Base-by-base conservation (phyloP, 1,140 invertebrate genomes). In the Aethina tumida region DNA sequence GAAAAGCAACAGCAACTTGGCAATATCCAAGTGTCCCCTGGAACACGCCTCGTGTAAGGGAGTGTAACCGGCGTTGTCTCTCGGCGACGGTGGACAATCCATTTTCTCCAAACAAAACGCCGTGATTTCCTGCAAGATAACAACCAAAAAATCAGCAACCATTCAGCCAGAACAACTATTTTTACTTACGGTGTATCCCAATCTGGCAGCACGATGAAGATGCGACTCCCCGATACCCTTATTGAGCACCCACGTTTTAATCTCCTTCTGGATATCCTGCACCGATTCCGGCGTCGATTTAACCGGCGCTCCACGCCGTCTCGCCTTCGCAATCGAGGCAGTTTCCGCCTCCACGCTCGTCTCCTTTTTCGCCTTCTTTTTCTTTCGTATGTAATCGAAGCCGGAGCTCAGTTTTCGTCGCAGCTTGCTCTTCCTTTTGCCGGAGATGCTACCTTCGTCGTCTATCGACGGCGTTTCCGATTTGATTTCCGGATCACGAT, bases 11-110 rank as follows among this genome's bases (percentile, higher is more conserved):
- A 96, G 67, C 18, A 90, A 70, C 46, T 81, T 72, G 5, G 88
- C 90, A 27, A 94, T 90, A 43, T 81, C 76, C 13, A 94, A 65
- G 61, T 92, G 84, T 7, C 90, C 90, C 50, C 79, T 74, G 0
- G 85, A 79, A 53, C 87, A 89, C 4, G 89, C 88, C 53, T 93
- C 91, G 56, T 95, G 91, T 16, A 95, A 68, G 1, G 91, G 87
- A 2, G 91, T 95, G 59, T 93, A 95, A 0, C 90, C 90, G 2
- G 91, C 90, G 64, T 95, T 95, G 59, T 96, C 91, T 53, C 85
- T 84, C 4, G 81, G 81, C 49, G 88, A 85, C 1, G 91, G 82
- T 31, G 78, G 72, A 42, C 79, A 77, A 41, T 79, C 76, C 55
- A 89, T 71, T 55, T 83, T 87, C 60, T 92, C 84, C 45, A 95